Percentiles rank a stretch among this genome's conserved stretches.
These are phyloP conservation scores for Lagria hirta DNA, from an alignment of 2,888 invertebrate species.

Conservation along the genomic window DNA sequence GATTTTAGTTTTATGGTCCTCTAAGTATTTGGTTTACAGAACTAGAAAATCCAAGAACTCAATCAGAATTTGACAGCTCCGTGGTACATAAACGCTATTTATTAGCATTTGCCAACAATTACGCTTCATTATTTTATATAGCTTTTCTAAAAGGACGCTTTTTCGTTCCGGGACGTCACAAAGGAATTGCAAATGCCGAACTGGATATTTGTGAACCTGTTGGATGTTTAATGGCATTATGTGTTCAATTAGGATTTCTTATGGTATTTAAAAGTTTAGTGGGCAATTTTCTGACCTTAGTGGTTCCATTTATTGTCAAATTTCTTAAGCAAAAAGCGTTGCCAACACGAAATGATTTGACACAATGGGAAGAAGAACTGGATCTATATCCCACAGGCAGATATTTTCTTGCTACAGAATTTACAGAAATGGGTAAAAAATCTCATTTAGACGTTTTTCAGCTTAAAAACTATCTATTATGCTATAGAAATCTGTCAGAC, in stretches of 20 bases:
- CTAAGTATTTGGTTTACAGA: slow-evolving; percentile 43
- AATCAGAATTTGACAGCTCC: slow-evolving; percentile 45
- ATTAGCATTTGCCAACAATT: slow-evolving; percentile 46
- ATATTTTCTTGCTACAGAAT: slow-evolving; percentile 42
- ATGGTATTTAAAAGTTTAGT: slow-evolving; percentile 60
- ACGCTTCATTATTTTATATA: slow-evolving; percentile 44
- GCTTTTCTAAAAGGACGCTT: slow-evolving; percentile 41
- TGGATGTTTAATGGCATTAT: slow-evolving; percentile 60
- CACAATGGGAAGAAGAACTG: slow-evolving; percentile 38
- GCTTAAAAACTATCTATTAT: too few relatives aligned
- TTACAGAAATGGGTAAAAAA: slow-evolving; percentile 44
- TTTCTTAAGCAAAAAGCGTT: too few relatives aligned
- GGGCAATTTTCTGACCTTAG: slow-evolving; percentile 56
- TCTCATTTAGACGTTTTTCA: too few relatives aligned
- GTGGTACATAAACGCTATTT: slow-evolving; percentile 47
- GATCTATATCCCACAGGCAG: slow-evolving; percentile 37
- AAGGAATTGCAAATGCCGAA: slow-evolving; percentile 31
- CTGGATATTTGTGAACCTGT: slow-evolving; percentile 54
- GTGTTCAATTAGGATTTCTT: slow-evolving; percentile 59
- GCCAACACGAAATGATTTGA: not conserved
- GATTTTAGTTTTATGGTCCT: slow-evolving; percentile 40
- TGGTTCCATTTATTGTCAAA: slow-evolving; percentile 59
- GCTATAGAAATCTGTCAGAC: too few relatives aligned
- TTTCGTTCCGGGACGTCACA: slow-evolving; percentile 21
- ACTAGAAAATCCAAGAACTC: slow-evolving; percentile 49